Percentiles rank a stretch among this genome's conserved stretches.
phyloP scores from a whole-genome alignment of 2,113 vertebrate species.

The Hyperopisus bebe region DNA sequence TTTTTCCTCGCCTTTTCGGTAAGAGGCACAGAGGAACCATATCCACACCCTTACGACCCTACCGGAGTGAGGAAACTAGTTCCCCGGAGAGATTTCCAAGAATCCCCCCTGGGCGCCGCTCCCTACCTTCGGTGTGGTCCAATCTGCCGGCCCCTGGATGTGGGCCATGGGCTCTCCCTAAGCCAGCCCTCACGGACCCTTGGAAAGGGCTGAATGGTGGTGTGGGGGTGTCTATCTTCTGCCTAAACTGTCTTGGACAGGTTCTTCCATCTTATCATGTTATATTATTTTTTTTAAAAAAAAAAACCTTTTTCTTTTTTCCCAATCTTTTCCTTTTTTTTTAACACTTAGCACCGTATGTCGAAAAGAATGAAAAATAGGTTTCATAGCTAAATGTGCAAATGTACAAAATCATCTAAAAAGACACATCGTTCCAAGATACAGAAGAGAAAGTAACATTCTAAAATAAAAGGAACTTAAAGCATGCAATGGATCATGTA shows the following conservation, averaged over 20 bases:
- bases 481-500: conserved; percentile 81
- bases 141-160: neutral
- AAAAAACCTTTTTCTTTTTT: neutral
- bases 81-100: too few relatives aligned
- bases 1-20: neutral
- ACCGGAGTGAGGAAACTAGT: neutral
- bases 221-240: neutral
- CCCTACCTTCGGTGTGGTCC: neutral
- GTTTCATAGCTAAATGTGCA: conserved; percentile 88
- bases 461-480: conserved; percentile 48
- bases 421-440: conserved; percentile 82
- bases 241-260: neutral
- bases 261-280: neutral
- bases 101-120: neutral
- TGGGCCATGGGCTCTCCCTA: neutral
- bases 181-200: neutral
- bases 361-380: conserved; percentile 71
- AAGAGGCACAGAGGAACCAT: neutral
- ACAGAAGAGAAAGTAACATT: conserved; percentile 58
- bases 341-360: conserved; percentile 84
- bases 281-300: neutral
- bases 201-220: neutral
- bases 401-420: conserved; percentile 91
- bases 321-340: conserved; percentile 37
- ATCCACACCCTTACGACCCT: neutral